Conservation (phyloP, 2,797 vertebrate species). For the Lithobates sylvaticus region DNA sequence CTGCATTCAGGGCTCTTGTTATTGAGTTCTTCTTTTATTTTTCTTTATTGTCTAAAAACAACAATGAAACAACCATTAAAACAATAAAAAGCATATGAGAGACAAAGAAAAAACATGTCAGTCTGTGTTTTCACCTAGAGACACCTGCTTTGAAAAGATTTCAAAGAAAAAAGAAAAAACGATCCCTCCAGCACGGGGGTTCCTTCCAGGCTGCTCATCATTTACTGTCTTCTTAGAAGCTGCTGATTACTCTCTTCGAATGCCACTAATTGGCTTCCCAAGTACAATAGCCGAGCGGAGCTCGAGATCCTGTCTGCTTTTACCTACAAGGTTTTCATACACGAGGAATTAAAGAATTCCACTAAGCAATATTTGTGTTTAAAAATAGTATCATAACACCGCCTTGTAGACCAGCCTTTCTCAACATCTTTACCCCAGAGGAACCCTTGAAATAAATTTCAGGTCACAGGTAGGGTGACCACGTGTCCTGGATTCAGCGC, state of each 20-base stretch:
- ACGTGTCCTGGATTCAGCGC: too few species aligned
- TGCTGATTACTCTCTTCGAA: conserved; percentile 2
- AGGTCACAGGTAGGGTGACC: too few species aligned
- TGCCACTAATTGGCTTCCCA: conserved; percentile 14
- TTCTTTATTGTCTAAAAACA: too few species aligned
- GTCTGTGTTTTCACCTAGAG: background rate
- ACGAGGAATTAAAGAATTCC: background rate
- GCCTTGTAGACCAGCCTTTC: too few species aligned
- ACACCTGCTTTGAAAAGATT: background rate
- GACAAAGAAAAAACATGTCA: background rate
- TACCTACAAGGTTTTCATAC: background rate
- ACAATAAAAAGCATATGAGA: too few species aligned
- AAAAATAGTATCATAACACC: background rate
- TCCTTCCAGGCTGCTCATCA: background rate
- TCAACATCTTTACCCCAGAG: too few species aligned
- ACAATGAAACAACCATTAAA: too few species aligned
- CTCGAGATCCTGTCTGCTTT: background rate
- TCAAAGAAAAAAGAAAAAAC: background rate
- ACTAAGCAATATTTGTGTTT: background rate
- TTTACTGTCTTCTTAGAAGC: conserved; percentile 19
- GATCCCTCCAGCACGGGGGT: background rate
- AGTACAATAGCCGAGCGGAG: background rate
- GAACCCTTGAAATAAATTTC: too few species aligned
- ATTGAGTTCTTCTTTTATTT: too few species aligned
- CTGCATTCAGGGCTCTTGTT: too few species aligned